These are phyloP conservation scores for Epinotia demarniana DNA, from an alignment of 2,888 invertebrate species.

Conservation along the genomic window DNA sequence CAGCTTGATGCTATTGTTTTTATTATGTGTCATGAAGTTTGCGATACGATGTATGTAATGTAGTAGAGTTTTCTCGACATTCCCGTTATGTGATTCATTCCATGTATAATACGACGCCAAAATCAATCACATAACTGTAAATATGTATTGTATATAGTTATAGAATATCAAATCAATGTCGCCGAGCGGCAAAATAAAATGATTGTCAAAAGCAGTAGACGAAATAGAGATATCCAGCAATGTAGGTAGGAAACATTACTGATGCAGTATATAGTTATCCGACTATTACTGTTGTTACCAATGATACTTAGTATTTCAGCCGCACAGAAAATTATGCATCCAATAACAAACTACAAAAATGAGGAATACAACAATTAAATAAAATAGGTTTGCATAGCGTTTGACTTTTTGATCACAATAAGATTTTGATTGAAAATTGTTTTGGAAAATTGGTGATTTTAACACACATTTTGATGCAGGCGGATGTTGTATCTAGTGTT, in stretches of 20 bases:
- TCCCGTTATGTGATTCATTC: conserved; percentile 81
- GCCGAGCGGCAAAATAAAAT: conserved; percentile 72
- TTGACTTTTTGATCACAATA: conserved; percentile 1
- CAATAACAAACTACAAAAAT: neutral
- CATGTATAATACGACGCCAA: conserved; percentile 75
- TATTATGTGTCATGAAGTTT: conserved; percentile 51
- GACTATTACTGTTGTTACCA: conserved; percentile 67
- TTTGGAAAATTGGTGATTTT: too few relatives aligned
- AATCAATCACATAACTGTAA: conserved; percentile 77
- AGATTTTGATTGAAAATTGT: neutral
- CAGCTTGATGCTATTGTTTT: conserved; percentile 74
- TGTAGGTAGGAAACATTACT: conserved; percentile 56
- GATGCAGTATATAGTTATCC: conserved; percentile 26
- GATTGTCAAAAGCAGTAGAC: conserved; percentile 61
- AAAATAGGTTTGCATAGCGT: neutral
- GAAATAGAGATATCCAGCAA: conserved; percentile 57
- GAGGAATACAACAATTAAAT: neutral
- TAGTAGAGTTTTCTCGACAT: conserved; percentile 71
- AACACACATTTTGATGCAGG: conserved; percentile 7
- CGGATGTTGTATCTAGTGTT: conserved; percentile 2
- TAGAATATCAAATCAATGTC: conserved; percentile 64
- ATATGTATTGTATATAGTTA: conserved; percentile 82
- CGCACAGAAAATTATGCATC: conserved; percentile 50
- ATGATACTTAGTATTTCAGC: conserved; percentile 59
- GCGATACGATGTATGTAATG: conserved; percentile 68